Base-by-base conservation (phyloP, 2,797 vertebrate genomes). In the Mionectes olivaceus region DNA sequence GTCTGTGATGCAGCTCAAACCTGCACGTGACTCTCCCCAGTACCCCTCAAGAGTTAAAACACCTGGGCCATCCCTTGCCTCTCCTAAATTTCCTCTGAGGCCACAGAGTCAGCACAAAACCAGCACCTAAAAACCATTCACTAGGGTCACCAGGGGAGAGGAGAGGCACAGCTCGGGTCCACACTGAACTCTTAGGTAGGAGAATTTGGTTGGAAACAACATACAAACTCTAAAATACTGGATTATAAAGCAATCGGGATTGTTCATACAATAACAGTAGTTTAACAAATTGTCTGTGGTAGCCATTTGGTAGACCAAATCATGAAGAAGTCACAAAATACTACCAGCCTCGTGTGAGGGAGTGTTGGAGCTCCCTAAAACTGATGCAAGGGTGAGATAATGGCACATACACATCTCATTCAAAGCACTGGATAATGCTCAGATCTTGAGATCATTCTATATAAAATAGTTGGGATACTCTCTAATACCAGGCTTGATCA, bases 181-280 rank as follows among this genome's bases (percentile, higher is more conserved):
- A 4, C 21, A 19, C 12, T 59, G 27, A 93, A 47, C 37, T 39
- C 35, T 69, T 10, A 46, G 22, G 53, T 50, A 37, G 0, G 0
- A 39, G 28, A 87, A 56, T 85, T 57, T 69, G 22, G 5, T 70
- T 59, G 56, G 49, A 74, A 85, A 65, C 27, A 55, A 79, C 19
- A 8, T 24, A 65, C 11, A 63, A 84, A 52, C 24, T 56, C 37
- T 49, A 82, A 83, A 93, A 46, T 27, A 87, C 2, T 2, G 3
- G 10, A 50, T 91, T 67, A 55, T 14, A 77, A 89, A 82, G n/a
- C 33, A 63, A 59, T 56, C 13, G 9, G 39, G 21, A 52, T 60
- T 59, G 37, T 33, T 84, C 59, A 44, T n/a, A 44, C 21, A 76
- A 75, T 55, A 47, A 41, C 83, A 82, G 8, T 14, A 59, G 21